Evolutionary conservation across 1,140 invertebrate species (phyloP).

Genomic region (Euborellia annulipes): DNA sequence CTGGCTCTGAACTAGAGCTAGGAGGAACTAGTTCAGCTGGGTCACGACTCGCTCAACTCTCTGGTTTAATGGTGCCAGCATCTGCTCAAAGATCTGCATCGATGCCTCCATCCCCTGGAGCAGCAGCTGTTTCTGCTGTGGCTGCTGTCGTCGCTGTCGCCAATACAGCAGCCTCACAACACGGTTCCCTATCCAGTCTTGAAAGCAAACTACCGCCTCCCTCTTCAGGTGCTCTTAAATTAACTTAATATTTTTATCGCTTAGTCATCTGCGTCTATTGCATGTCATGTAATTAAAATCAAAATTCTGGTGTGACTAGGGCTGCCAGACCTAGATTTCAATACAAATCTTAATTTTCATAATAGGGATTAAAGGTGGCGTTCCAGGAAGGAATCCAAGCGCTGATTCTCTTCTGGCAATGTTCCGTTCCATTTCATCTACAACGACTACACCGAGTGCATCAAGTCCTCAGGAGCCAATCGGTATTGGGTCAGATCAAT

Average conservation of each 20-base stretch:
- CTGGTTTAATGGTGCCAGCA: constrained; percentile 22
- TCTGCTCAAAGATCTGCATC: background rate
- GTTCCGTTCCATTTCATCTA: constrained; percentile 44
- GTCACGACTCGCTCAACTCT: constrained; percentile 18
- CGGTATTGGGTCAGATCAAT: background rate
- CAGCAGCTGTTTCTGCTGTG: background rate
- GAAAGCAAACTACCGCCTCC: too few species aligned
- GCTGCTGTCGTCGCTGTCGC: too few species aligned
- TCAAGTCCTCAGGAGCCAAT: constrained; percentile 38
- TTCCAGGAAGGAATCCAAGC: constrained; percentile 26
- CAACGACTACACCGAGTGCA: constrained; percentile 40
- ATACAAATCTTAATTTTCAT: constrained; percentile 3
- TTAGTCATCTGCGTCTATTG: too few species aligned
- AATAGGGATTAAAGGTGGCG: constrained; percentile 14
- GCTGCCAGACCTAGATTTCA: too few species aligned
- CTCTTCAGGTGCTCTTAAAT: too few species aligned
- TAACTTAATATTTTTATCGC: too few species aligned
- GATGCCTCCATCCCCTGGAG: background rate
- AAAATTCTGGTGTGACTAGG: too few species aligned
- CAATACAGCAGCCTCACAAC: too few species aligned
- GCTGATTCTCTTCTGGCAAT: constrained; percentile 59
- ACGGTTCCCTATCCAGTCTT: too few species aligned
- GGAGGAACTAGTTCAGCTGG: constrained; percentile 11
- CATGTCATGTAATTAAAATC: background rate
- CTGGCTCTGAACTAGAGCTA: constrained; percentile 44